Base-by-base conservation (phyloP, 2,888 invertebrate genomes). In the Oegoconia quadripuncta region DNA sequence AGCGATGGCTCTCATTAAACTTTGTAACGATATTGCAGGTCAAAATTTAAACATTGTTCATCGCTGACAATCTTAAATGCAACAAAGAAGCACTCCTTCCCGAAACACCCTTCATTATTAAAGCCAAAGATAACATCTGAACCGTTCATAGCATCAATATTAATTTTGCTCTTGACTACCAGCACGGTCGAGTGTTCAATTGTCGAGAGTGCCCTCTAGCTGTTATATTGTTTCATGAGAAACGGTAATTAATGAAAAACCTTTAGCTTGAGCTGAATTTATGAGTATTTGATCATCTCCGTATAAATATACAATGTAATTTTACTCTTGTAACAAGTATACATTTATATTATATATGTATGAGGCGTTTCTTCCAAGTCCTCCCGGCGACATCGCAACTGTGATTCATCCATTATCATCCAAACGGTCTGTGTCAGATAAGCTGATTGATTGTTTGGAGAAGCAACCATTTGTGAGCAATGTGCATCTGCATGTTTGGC, bases 211-310 rank as follows among this genome's bases (percentile, higher is more conserved):
- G 26, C 34, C 26, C 34, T 27, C 14, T 33, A 23, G 17, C 20
- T 11, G 31, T 34, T 30, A 54, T 64, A 70, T 67, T 75, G 66
- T 74, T 69, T 52, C 51, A 52, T 50, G 50, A 56, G 54, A 56
- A 56, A 39, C 36, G 39, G 55, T 70, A 68, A 74, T 73, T 69
- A 70, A 65, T 61, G 59, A 57, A 66, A 70, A 66, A 63, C 54
- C 48, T 39, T 34, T 12, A 16, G 27, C 12, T 25, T 31, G 42
- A 37, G 36, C 27, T 27, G 27, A 29, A 29, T 22, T 27, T 34
- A 26, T 16, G 9, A 16, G 29, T 14, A 14, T 27, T 27, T 9
- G 8, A 32, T n/a, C n/a, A n/a, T n/a, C n/a, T n/a, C n/a, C n/a
- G n/a, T n/a, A n/a, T n/a, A n/a, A n/a, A n/a, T n/a, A n/a, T n/a